Evolutionary conservation across 2,888 invertebrate genomes (phyloP), one percentile per base, ranked within the genome.

Genomic region (Strigamia transsilvanica): DNA sequence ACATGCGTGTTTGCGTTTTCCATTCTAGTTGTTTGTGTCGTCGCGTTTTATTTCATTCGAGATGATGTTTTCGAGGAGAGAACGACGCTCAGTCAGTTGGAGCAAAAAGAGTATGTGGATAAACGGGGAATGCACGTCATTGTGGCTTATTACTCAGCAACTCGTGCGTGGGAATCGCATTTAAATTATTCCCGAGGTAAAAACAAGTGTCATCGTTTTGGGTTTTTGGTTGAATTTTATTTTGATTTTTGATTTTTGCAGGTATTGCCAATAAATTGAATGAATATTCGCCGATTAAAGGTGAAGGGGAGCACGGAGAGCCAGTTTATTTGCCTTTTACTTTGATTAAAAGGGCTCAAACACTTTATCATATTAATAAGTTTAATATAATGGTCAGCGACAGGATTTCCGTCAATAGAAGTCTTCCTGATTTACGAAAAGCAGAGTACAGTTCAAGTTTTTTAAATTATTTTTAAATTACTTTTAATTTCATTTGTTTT

Each of bases 351-450:
- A 91, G 91, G 85, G 94, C 94, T 90, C 92, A 93, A 86, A 93
- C 94, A 84, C 90, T 95, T 51, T 96, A 93, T 87, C 91, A 92
- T 85, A 91, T 97, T 42, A 96, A 97, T 87, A 92, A 94, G 46
- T 97, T 96, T 87, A 97, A 97, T 87, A 90, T 97, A 85, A 89
- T 96, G 88, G 95, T 94, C 82, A 94, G 95, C 87, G 96, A 97
- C 89, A 92, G 93, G 84, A 95, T 97, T 87, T 93, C 95, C 12
- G 90, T 96, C 46, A 95, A 96, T 87, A 90, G 97, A 85, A 92
- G 92, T 83, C 90, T 97, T 77, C 95, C 94, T 15, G 96, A 97
- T 88, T 93, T 94, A 86, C 89, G 96, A 84, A 93, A 94, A 87
- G 92, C 93, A 86, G 92, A 92, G 95, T 95, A 89, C 85, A 87